Conservation (phyloP, 1,140 invertebrate genomes). For the Drosophila sturtevanti region DNA sequence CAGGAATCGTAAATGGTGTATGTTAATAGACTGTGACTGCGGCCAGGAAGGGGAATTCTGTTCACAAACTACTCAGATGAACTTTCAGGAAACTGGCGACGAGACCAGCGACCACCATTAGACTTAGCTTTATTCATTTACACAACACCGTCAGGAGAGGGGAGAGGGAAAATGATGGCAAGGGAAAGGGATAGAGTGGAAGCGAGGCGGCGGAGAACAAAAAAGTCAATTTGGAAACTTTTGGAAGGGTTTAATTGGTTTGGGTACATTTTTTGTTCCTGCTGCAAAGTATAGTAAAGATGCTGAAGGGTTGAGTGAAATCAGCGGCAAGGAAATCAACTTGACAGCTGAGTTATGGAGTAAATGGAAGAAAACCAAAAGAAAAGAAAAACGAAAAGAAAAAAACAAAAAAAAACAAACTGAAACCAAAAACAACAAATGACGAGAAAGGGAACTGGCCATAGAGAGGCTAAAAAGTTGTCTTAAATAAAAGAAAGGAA, state of each 20-base stretch:
- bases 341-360: slow-evolving; percentile 16
- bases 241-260: slow-evolving; percentile 38
- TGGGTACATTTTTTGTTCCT: slow-evolving; percentile 12
- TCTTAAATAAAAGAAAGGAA: slow-evolving; percentile 59
- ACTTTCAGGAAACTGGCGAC: neutral
- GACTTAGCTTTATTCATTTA: neutral
- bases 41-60: no score
- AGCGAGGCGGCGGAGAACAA: no score
- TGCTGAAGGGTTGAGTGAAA: slow-evolving; percentile 4
- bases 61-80: neutral
- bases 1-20: no score
- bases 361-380: neutral
- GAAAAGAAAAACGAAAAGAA: neutral
- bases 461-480: slow-evolving; percentile 43
- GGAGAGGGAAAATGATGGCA: neutral
- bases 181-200: neutral
- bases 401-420: no score
- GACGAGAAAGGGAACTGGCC: neutral
- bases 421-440: neutral
- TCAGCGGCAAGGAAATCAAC: slow-evolving; percentile 28
- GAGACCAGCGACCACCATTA: neutral
- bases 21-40: no score
- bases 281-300: slow-evolving; percentile 30
- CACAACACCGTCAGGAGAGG: neutral
- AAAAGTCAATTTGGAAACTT: slow-evolving; percentile 59